A percentile compares a stretch with the other conserved stretches of the same genome.
Evolutionary conservation across 1,140 invertebrate species (phyloP).

Genomic region (Lepidostoma basale): DNA sequence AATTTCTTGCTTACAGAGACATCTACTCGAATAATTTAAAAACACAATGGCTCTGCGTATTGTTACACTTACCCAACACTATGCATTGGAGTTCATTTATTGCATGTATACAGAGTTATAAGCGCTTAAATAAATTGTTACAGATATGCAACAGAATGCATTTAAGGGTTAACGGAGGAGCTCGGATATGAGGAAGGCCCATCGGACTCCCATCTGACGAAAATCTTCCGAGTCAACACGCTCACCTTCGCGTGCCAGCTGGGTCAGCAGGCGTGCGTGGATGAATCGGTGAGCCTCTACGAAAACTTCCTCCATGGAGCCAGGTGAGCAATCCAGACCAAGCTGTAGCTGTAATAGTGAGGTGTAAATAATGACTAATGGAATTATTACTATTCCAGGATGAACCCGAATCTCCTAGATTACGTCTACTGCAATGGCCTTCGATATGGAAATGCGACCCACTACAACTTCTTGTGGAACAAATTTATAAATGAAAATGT

Average conservation of each 20-base stretch:
- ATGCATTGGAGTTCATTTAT: too few species aligned
- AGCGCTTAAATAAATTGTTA: too few species aligned
- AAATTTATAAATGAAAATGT: constrained; percentile 58
- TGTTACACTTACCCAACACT: too few species aligned
- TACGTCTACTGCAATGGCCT: constrained; percentile 68
- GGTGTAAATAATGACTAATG: too few species aligned
- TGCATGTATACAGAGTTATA: too few species aligned
- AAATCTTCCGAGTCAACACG: constrained; percentile 59
- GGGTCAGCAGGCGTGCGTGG: constrained; percentile 59
- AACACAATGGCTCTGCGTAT: too few species aligned
- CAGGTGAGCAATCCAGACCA: too few species aligned
- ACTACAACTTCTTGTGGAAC: constrained; percentile 61
- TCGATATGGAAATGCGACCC: constrained; percentile 53
- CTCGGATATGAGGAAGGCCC: constrained; percentile 53
- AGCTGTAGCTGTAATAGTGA: too few species aligned
- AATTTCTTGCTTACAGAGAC: too few species aligned
- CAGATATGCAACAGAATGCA: too few species aligned
- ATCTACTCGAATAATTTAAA: too few species aligned
- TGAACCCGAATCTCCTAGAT: constrained; percentile 62
- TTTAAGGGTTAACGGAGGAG: constrained; percentile 56
- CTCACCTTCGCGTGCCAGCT: constrained; percentile 63
- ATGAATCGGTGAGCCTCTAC: constrained; percentile 58
- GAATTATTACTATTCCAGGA: constrained; percentile 50
- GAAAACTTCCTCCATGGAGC: too few species aligned
- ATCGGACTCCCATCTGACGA: constrained; percentile 53